These are phyloP conservation scores for Xiphophorus maculatus DNA, from an alignment of 2,113 vertebrate genomes.

Conservation along the genomic window DNA sequence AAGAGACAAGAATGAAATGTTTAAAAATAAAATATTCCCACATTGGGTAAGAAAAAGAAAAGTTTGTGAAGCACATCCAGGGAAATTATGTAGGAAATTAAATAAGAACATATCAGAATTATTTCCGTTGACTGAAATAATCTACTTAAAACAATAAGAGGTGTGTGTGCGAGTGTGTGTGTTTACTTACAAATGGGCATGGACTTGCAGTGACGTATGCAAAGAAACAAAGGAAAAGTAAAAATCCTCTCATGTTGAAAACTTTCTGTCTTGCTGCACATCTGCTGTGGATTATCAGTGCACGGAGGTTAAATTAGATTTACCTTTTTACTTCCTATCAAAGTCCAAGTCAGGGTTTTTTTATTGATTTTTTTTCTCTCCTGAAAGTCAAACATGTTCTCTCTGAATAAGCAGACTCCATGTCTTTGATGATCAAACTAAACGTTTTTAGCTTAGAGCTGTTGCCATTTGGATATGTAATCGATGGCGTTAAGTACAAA, in stretches of 20 bases:
- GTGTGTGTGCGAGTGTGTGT: neutral
- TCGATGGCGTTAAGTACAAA: no score
- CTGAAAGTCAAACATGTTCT: neutral
- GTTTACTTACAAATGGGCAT: no score
- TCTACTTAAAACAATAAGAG: neutral
- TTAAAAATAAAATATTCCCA: no score
- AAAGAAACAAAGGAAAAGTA: constrained; percentile 26
- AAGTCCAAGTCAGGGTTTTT: constrained; percentile 4
- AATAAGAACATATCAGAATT: neutral
- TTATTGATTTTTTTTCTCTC: neutral
- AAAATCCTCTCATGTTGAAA: constrained; percentile 31
- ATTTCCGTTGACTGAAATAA: neutral
- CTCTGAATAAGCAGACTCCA: neutral
- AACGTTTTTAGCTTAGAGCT: no score
- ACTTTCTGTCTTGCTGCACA: no score
- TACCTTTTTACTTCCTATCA: neutral
- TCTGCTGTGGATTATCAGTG: neutral
- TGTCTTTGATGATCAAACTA: neutral
- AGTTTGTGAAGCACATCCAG: neutral
- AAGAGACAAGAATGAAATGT: no score
- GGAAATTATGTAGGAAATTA: neutral
- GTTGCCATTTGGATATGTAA: no score
- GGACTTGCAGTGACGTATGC: neutral
- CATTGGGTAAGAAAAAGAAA: no score
- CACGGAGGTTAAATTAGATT: constrained; percentile 1